phyloP scores from a whole-genome alignment of 35 echinoderm and acorn worm genomes.

The Heliocidaris tuberculata region DNA sequence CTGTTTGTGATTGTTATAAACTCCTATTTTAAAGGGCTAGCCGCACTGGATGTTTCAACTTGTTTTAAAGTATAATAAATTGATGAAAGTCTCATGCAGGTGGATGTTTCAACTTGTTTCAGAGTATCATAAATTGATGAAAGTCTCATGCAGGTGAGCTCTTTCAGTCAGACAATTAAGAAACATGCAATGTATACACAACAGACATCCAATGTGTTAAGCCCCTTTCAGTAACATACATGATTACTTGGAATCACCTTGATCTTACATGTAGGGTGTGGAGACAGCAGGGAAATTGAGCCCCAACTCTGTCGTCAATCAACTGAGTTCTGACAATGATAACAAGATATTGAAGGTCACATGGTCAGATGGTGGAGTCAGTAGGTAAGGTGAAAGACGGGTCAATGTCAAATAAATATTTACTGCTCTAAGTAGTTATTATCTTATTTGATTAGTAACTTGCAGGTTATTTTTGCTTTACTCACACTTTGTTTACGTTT shows the following conservation, averaged over 20 bases:
- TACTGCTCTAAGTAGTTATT: not conserved
- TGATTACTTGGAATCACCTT: not conserved
- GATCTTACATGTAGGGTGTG: not conserved
- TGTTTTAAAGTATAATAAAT: no score
- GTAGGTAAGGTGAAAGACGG: not conserved
- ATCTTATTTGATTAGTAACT: not conserved
- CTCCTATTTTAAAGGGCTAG: not conserved
- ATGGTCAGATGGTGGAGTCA: not conserved
- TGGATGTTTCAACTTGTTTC: no score
- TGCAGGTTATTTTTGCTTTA: not conserved
- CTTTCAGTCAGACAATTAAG: not conserved
- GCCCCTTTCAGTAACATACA: not conserved
- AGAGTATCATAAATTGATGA: not conserved
- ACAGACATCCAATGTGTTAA: not conserved
- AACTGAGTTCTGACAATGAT: slow-evolving; percentile 26
- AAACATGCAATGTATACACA: not conserved
- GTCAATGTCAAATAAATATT: not conserved
- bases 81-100: no score
- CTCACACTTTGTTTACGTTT: not conserved
- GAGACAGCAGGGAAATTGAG: not conserved
- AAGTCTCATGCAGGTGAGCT: not conserved
- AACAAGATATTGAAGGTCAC: not conserved
- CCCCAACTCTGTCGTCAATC: not conserved
- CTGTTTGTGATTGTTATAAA: not conserved
- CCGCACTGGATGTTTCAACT: not conserved